Conservation (phyloP, 2,113 vertebrate species). For the Notothenia coriiceps region DNA sequence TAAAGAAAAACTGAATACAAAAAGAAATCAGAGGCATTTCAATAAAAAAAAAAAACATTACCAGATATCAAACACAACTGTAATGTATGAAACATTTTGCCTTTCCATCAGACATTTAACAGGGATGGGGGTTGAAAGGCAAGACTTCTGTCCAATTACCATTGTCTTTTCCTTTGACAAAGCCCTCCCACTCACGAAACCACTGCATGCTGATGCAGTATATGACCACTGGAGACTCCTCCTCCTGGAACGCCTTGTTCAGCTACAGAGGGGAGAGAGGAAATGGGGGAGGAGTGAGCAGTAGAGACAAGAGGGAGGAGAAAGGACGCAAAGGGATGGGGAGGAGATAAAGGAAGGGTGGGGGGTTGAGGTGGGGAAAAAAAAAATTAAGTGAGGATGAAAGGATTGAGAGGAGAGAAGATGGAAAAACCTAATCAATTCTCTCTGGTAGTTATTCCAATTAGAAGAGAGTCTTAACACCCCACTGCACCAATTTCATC, state of each 20-base stretch:
- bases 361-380: constrained; percentile 3
- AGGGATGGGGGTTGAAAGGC: constrained; percentile 23
- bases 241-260: constrained; percentile 98
- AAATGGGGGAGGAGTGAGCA: constrained; percentile 59
- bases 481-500: constrained; percentile 49
- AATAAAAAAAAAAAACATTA: neutral
- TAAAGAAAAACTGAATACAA: too few species aligned
- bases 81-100: constrained; percentile 19
- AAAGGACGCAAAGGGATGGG: constrained; percentile 31
- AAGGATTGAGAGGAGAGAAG: constrained; percentile 64
- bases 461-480: constrained; percentile 58
- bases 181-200: constrained; percentile 99
- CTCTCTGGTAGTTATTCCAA: constrained; percentile 67
- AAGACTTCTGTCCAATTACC: constrained; percentile 85
- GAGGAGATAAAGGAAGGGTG: constrained; percentile 13
- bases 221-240: constrained; percentile 94
- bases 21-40: neutral
- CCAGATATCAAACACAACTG: neutral
- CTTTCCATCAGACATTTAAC: constrained; percentile 55
- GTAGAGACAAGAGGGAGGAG: constrained; percentile 57
- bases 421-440: constrained; percentile 71
- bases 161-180: constrained; percentile 98
- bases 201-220: constrained; percentile 99
- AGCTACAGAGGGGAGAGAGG: constrained; percentile 82
- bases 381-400: constrained; percentile 62